Percentiles rank a stretch among this genome's conserved stretches.
These are phyloP conservation scores for Limosa lapponica DNA, from an alignment of 2,797 vertebrate species.

Conservation along the genomic window DNA sequence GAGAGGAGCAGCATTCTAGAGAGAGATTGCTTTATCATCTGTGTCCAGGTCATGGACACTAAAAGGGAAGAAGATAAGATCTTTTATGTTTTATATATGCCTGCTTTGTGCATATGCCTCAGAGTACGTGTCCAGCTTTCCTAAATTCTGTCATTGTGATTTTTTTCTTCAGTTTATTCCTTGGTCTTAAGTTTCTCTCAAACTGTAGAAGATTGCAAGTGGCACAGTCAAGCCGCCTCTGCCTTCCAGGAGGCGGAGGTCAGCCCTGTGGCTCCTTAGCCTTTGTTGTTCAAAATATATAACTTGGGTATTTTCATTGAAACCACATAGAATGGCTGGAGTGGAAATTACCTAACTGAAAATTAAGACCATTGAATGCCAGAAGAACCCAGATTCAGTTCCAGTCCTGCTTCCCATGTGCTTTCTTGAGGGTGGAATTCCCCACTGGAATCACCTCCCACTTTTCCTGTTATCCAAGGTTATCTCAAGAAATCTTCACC, in stretches of 20 bases:
- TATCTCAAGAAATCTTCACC: not conserved
- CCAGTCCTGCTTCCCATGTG: not conserved
- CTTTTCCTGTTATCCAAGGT: not conserved
- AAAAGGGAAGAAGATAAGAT: not conserved
- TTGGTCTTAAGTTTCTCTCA: not conserved
- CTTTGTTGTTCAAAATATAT: not conserved
- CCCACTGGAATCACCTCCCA: not conserved
- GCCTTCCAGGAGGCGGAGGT: not conserved
- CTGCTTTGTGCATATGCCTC: not conserved
- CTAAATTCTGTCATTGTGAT: not conserved
- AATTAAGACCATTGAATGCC: not conserved
- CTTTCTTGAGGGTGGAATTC: not conserved
- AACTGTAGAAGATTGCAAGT: not conserved
- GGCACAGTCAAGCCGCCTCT: not conserved
- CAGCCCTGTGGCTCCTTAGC: not conserved
- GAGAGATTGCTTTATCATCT: not conserved
- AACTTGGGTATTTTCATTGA: not conserved
- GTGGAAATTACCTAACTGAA: not conserved
- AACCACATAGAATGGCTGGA: not conserved
- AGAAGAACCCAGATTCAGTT: not conserved
- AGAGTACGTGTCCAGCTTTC: not conserved
- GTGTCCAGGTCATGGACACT: not conserved
- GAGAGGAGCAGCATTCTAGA: not conserved
- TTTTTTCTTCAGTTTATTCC: not conserved
- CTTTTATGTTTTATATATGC: not conserved